phyloP scores from a whole-genome alignment of 1,140 invertebrate species.

The Mactra quadrangularis region DNA sequence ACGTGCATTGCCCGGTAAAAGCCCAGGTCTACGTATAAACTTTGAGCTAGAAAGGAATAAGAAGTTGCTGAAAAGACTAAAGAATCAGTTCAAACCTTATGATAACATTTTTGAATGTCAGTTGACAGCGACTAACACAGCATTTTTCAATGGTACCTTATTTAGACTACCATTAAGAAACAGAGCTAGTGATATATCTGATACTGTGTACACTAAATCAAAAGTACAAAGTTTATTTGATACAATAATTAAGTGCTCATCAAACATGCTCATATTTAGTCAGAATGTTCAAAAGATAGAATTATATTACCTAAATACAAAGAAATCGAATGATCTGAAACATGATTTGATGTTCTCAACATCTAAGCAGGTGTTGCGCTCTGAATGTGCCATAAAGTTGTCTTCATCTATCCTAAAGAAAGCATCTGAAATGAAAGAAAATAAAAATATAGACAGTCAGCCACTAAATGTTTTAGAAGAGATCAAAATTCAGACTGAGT shows the following conservation, averaged over 20 bases:
- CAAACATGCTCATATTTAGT: slow-evolving; percentile 72
- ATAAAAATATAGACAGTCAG: not conserved
- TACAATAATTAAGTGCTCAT: slow-evolving; percentile 61
- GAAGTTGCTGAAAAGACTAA: slow-evolving; percentile 61
- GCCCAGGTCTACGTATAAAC: slow-evolving; percentile 78
- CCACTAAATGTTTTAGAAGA: slow-evolving; percentile 3
- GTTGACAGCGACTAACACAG: not conserved
- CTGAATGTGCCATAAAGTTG: no score
- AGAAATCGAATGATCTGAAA: not conserved
- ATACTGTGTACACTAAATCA: slow-evolving; percentile 63
- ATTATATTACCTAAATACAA: slow-evolving; percentile 64
- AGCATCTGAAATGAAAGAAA: not conserved
- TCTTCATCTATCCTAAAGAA: not conserved
- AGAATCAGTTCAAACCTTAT: slow-evolving; percentile 77
- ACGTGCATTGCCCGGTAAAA: slow-evolving; percentile 58
- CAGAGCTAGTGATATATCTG: slow-evolving; percentile 71
- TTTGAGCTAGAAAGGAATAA: slow-evolving; percentile 64
- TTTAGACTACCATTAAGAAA: slow-evolving; percentile 74
- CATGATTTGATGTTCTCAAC: slow-evolving; percentile 17
- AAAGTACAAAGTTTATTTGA: slow-evolving; percentile 66
- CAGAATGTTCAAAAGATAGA: slow-evolving; percentile 69
- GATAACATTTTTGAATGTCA: slow-evolving; percentile 75
- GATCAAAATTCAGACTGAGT: not conserved
- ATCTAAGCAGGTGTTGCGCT: slow-evolving; percentile 63
- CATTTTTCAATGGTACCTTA: slow-evolving; percentile 69